A percentile compares a stretch with the other conserved stretches of the same genome.
Conservation (phyloP, 2,888 invertebrate species). For the Caradrina kadenii region DNA sequence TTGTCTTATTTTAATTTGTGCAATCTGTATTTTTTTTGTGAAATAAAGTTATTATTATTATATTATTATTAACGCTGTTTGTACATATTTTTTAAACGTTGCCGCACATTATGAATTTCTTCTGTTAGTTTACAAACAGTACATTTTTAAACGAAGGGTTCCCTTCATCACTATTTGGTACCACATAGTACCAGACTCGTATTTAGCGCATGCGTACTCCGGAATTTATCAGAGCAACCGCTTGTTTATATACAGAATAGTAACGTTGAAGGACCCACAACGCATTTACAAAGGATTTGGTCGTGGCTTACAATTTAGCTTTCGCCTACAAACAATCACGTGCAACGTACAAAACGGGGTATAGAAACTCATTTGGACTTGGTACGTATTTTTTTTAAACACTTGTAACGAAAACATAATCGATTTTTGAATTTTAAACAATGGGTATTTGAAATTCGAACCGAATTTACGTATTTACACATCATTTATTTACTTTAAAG, state of each 20-base stretch:
- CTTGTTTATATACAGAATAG: slow-evolving; percentile 41
- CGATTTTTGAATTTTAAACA: no score
- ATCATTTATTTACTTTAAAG: no score
- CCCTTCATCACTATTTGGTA: slow-evolving; percentile 10
- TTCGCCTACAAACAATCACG: neutral
- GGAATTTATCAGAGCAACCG: slow-evolving; percentile 41
- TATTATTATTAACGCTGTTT: no score
- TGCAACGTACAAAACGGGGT: slow-evolving; percentile 3
- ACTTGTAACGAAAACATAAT: neutral
- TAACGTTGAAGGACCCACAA: neutral
- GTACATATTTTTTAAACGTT: no score
- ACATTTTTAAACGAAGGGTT: neutral
- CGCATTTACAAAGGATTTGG: neutral
- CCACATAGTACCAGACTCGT: slow-evolving; percentile 24
- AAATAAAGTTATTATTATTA: no score
- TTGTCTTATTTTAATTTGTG: no score
- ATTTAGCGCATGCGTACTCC: slow-evolving; percentile 40
- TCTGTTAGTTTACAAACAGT: no score
- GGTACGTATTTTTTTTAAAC: slow-evolving; percentile 16
- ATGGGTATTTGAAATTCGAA: no score
- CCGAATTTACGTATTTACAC: no score
- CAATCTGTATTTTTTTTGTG: no score
- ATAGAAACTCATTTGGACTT: neutral
- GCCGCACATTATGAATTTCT: no score
- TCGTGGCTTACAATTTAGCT: neutral